Evolutionary conservation across 2,888 invertebrate species (phyloP).

Genomic region (Linnaemya vulpina): DNA sequence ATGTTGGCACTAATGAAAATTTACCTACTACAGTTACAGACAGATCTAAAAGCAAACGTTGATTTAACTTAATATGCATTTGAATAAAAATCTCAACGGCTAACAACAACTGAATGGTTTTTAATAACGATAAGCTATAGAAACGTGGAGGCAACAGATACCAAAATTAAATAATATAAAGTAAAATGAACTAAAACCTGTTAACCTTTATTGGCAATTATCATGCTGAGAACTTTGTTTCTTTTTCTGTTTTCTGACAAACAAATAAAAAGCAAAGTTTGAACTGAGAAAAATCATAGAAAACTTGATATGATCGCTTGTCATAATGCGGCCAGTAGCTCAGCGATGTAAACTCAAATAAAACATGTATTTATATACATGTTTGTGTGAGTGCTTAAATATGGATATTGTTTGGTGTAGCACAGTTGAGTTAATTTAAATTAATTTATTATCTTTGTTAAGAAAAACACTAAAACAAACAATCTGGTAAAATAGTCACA

Average conservation of each 20-base stretch:
- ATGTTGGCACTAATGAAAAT: conserved; percentile 71
- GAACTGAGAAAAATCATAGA: conserved; percentile 17
- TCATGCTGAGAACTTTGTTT: conserved; percentile 67
- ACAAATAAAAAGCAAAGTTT: not conserved
- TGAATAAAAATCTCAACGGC: conserved; percentile 43
- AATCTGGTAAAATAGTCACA: not conserved
- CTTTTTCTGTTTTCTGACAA: conserved; percentile 41
- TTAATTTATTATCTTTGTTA: conserved; percentile 57
- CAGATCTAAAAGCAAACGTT: conserved; percentile 27
- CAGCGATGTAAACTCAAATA: not conserved
- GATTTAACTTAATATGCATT: conserved; percentile 48
- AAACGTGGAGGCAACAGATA: conserved; percentile 24
- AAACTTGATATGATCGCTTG: conserved; percentile 31
- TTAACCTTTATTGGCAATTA: conserved; percentile 70
- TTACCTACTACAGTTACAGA: conserved; percentile 57
- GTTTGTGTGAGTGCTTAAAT: not conserved
- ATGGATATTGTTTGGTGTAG: conserved; percentile 3
- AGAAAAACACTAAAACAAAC: not conserved
- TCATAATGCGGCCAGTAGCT: conserved; percentile 28
- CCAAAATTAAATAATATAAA: conserved; percentile 30
- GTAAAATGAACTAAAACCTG: conserved; percentile 61
- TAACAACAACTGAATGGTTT: conserved; percentile 50
- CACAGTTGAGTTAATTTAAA: conserved; percentile 51
- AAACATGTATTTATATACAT: not conserved
- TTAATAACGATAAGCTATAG: conserved; percentile 11